A percentile compares a stretch with the other conserved stretches of the same genome.
These are phyloP conservation scores for Panthera tigris DNA, from an alignment of 2,113 vertebrate genomes.

Conservation along the genomic window DNA sequence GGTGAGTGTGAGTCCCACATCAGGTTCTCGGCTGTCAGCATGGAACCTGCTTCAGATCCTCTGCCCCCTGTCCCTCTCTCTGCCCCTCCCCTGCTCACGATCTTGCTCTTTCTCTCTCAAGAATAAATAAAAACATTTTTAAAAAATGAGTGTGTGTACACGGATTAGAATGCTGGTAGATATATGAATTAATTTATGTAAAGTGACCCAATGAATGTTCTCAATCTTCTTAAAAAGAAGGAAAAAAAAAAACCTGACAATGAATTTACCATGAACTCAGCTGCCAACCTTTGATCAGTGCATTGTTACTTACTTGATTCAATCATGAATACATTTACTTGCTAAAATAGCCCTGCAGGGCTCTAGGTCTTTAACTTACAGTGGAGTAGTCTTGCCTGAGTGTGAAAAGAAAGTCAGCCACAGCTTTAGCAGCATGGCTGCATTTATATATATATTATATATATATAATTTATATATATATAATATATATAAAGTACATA, in stretches of 20 bases:
- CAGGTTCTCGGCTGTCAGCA: no score
- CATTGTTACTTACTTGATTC: not conserved
- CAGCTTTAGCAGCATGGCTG: not conserved
- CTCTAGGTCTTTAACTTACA: not conserved
- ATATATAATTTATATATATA: no score
- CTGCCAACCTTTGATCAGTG: not conserved
- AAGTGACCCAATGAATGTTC: not conserved
- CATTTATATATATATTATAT: not conserved
- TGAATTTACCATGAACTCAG: not conserved
- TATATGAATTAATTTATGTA: not conserved
- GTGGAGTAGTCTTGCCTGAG: not conserved
- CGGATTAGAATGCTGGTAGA: not conserved
- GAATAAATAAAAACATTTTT: no score
- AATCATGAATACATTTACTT: not conserved
- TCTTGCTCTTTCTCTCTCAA: no score
- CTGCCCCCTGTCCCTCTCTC: no score
- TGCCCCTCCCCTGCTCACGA: no score
- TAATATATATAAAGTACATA: no score
- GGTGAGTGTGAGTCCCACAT: no score
- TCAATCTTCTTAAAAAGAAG: not conserved
- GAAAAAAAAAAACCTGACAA: not conserved
- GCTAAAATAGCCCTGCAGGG: not conserved
- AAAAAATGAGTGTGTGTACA: not conserved
- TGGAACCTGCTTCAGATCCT: no score
- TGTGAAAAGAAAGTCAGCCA: not conserved